Evolutionary conservation across 2,797 vertebrate species (phyloP), one percentile per base, ranked within the genome.

Genomic region (Cyprinella venusta): DNA sequence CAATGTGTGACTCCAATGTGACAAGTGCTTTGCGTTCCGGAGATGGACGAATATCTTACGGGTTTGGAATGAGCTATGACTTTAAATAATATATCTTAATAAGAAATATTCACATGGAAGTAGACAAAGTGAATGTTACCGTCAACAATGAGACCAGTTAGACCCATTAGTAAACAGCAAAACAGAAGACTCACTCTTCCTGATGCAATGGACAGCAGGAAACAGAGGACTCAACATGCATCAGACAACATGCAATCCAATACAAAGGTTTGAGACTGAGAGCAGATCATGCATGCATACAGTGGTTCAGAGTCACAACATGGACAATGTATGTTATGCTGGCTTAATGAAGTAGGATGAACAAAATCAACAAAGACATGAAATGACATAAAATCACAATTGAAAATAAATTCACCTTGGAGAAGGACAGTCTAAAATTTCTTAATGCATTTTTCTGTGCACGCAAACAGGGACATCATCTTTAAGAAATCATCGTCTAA

Each of bases 191-290:
- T 61, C 26, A 36, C 24, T 61, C 40, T 26, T 67, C 7, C 81
- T 21, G 24, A 59, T 82, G 81, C 63, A 45, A 76, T 19, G 59
- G 33, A 74, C 81, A 56, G 69, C 69, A 74, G 59, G 69, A 81
- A 24, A 36, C 68, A 72, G 67, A 69, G 56, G 56, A 64, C 69
- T 74, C 26, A 33, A 68, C 80, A 82, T 82, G 71, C 72, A 56
- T 36, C 48, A 71, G 19, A 71, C 30, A 72, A 56, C 63, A 59
- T 81, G 72, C 81, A 63, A 56, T 74, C 80, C 30, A 79, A 54
- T 68, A 26, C n/a, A 75, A 56, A 68, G 7, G 7, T n/a, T 67
- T 82, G 54, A 78, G 42, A 48, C 18, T 19, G 59, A 42, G 21
- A 63, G 30, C 56, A 82, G 48, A 67, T n/a, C 72, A 82, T 76